phyloP scores from a whole-genome alignment of 2,797 vertebrate genomes.

The Sebastes trivittatus region DNA sequence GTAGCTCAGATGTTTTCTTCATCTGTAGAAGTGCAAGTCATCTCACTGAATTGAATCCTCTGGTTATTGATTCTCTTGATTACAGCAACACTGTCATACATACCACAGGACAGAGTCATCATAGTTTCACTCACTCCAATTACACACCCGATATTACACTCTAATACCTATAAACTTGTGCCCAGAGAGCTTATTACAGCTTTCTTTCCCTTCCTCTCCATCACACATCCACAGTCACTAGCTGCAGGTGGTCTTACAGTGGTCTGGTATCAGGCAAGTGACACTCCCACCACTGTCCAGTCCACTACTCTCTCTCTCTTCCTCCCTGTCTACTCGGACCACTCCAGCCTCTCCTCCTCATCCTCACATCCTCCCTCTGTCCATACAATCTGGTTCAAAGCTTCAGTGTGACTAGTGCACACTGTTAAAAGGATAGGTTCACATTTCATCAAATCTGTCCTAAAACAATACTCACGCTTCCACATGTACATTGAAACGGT shows the following conservation, averaged over 20 bases:
- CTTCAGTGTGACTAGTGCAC: background rate
- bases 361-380: background rate
- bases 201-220: background rate
- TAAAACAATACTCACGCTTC: background rate
- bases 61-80: background rate
- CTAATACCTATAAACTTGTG: background rate
- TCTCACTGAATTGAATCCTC: background rate
- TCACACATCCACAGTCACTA: background rate
- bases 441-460: background rate
- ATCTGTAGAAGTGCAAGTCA: background rate
- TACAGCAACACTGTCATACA: background rate
- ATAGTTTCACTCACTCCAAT: background rate
- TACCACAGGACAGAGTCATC: background rate
- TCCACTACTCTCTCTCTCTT: background rate
- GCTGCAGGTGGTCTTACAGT: constrained; percentile 20
- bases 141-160: background rate
- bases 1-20: background rate
- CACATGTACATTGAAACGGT: background rate
- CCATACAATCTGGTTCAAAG: background rate
- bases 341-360: background rate
- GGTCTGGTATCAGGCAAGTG: constrained; percentile 41
- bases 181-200: background rate
- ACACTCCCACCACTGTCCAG: background rate
- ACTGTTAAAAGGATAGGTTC: background rate
- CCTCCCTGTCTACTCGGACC: background rate